Evolutionary conservation across 2,888 invertebrate species (phyloP).

Genomic region (Muscina levida): DNA sequence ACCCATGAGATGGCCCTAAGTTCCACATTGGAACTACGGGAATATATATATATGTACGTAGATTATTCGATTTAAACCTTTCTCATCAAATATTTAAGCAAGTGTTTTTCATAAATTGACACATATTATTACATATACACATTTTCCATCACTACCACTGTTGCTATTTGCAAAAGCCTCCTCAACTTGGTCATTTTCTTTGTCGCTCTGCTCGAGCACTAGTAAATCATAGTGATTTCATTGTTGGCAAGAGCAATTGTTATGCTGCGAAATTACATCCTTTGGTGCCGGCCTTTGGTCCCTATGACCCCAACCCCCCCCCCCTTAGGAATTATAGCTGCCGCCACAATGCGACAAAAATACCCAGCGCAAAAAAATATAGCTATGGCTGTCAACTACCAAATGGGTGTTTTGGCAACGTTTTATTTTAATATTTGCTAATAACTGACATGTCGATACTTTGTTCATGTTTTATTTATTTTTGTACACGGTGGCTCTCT

Average conservation of each 20-base stretch:
- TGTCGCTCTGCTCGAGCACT: no score
- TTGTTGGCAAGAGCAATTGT: slow-evolving; percentile 56
- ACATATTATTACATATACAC: no score
- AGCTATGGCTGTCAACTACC: slow-evolving; percentile 52
- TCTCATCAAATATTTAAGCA: no score
- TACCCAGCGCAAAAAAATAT: slow-evolving; percentile 40
- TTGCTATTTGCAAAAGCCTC: no score
- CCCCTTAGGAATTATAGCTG: slow-evolving; percentile 61
- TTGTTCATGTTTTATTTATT: slow-evolving; percentile 54
- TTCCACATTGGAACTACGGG: no score
- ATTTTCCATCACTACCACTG: no score
- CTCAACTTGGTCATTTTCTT: no score
- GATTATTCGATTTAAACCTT: no score
- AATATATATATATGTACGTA: no score
- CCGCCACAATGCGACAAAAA: slow-evolving; percentile 64
- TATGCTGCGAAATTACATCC: slow-evolving; percentile 38
- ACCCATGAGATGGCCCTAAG: no score
- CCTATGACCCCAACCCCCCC: no score
- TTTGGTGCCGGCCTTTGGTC: slow-evolving; percentile 46
- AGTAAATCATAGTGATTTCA: slow-evolving; percentile 50
- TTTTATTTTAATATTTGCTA: slow-evolving; percentile 70
- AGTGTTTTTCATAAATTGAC: no score
- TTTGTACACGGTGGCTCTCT: slow-evolving; percentile 17
- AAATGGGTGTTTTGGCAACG: slow-evolving; percentile 70
- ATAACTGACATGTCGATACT: slow-evolving; percentile 68